Percentiles rank a stretch among this genome's conserved stretches.
Conservation (phyloP, 2,113 vertebrate genomes). For the Saccopteryx leptura region DNA sequence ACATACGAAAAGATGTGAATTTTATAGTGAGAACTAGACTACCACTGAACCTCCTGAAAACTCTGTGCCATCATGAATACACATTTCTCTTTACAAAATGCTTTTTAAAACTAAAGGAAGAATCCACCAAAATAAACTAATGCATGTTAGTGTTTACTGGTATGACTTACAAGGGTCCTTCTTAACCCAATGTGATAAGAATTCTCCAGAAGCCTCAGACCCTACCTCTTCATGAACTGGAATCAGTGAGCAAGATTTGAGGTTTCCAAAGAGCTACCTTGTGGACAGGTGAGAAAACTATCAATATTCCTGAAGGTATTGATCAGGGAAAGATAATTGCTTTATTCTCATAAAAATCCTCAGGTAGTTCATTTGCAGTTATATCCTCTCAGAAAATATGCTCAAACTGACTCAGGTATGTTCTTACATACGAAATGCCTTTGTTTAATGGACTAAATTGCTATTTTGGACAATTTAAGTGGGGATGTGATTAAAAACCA, state of each 20-base stretch:
- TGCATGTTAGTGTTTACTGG: neutral
- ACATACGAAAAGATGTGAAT: neutral
- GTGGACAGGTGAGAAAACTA: neutral
- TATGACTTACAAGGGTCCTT: neutral
- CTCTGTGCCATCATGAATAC: neutral
- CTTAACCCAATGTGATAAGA: neutral
- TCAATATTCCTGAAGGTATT: neutral
- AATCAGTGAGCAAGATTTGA: neutral
- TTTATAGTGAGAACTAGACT: neutral
- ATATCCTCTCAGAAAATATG: neutral
- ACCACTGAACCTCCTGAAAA: slow-evolving; percentile 20
- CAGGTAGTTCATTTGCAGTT: neutral
- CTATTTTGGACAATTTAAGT: neutral
- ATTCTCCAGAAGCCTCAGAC: neutral
- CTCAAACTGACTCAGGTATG: neutral
- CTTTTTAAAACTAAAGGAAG: neutral
- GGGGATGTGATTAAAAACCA: neutral
- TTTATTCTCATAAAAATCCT: neutral
- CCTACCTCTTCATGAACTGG: neutral
- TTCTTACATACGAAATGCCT: neutral
- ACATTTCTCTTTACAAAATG: neutral
- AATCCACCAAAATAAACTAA: neutral
- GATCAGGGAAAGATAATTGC: neutral
- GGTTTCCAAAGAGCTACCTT: neutral
- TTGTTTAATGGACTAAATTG: neutral